Conservation (phyloP, 2,113 vertebrate species). For the Pomatorhinus ruficollis region DNA sequence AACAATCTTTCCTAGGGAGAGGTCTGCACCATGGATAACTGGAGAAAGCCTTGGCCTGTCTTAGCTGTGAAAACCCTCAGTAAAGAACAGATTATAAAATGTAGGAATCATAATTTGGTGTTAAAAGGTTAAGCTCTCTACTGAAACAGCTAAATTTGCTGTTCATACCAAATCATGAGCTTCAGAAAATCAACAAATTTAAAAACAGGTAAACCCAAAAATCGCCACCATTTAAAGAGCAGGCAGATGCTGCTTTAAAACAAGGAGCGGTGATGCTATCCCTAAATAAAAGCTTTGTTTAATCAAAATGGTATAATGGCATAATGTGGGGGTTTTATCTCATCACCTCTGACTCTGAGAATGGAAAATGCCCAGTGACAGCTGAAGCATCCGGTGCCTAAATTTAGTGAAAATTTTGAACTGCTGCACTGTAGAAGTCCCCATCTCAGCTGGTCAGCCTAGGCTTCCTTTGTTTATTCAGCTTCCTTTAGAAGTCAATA, state of each 20-base stretch:
- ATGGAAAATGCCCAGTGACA: accelerated
- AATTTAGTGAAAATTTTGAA: background rate
- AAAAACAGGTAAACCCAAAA: accelerated
- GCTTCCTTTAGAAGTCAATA: background rate
- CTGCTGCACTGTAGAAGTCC: background rate
- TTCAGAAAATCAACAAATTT: background rate
- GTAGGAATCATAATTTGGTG: background rate
- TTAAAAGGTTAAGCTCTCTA: background rate
- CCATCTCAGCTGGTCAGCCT: background rate
- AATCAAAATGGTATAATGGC: accelerated
- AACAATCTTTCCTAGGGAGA: background rate
- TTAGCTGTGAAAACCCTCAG: background rate
- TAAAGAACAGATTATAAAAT: background rate
- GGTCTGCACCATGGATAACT: background rate
- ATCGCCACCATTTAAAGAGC: background rate
- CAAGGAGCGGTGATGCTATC: accelerated
- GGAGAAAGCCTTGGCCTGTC: background rate
- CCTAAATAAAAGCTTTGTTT: background rate
- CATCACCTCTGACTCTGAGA: background rate
- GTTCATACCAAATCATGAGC: background rate
- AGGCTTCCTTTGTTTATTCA: background rate
- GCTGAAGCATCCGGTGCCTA: background rate
- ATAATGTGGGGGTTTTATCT: accelerated
- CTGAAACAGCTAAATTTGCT: background rate
- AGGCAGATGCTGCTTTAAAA: background rate